phyloP scores from a whole-genome alignment of 2,797 vertebrate species.

The Channa striata region DNA sequence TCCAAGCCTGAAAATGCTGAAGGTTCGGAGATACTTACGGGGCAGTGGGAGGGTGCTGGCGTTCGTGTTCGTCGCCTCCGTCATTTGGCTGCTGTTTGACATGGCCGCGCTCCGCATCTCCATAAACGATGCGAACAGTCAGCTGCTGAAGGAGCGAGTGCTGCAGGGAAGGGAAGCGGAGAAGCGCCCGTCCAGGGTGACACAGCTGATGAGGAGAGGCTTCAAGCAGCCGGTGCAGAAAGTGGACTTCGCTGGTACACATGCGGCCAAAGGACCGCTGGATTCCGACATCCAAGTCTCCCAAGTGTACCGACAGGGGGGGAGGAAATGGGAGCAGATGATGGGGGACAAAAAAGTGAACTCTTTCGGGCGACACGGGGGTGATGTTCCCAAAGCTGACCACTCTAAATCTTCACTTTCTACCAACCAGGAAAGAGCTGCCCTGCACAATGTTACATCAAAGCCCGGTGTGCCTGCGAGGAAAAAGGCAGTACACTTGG shows the following conservation, averaged over 20 bases:
- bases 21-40: conserved; percentile 88
- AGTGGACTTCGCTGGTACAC: conserved; percentile 32
- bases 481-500: conserved; percentile 56
- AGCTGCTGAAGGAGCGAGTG: conserved; percentile 78
- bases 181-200: conserved; percentile 38
- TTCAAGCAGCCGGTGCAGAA: conserved; percentile 72
- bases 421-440: conserved; percentile 21
- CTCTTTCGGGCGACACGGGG: background rate
- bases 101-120: conserved; percentile 93
- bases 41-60: conserved; percentile 91
- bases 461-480: conserved; percentile 27
- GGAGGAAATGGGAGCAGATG: conserved; percentile 4
- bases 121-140: conserved; percentile 85
- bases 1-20: conserved; percentile 60
- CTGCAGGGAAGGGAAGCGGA: conserved; percentile 67
- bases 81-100: conserved; percentile 94
- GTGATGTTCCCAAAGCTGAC: background rate
- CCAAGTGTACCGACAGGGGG: conserved; percentile 67
- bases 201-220: conserved; percentile 25
- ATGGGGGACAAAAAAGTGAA: conserved; percentile 2
- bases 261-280: conserved; percentile 21
- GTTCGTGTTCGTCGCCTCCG: conserved; percentile 91
- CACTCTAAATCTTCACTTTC: background rate
- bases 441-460: background rate
- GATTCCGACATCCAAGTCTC: conserved; percentile 31